Conservation (phyloP, 2,797 vertebrate species). For the Schizothorax lantsangensis region DNA sequence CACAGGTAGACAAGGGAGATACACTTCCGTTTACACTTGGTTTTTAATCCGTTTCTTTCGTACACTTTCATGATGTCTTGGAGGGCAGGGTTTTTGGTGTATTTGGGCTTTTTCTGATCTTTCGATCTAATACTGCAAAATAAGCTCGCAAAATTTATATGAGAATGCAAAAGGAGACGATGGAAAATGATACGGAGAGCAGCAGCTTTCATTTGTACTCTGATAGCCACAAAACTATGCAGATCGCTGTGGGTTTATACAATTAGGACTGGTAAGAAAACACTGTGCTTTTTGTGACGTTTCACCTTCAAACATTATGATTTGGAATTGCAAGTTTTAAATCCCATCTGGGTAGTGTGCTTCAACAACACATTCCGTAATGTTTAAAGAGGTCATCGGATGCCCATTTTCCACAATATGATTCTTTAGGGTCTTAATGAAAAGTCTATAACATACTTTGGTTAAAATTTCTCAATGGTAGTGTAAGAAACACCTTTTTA, state of each 20-base stretch:
- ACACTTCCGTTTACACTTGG: neutral
- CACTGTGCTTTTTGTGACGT: neutral
- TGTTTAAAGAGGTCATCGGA: neutral
- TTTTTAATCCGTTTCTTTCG: neutral
- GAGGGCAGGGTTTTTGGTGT: neutral
- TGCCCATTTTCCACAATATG: too few relatives aligned
- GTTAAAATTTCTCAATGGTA: too few relatives aligned
- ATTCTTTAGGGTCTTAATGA: too few relatives aligned
- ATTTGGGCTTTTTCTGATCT: neutral
- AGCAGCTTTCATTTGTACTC: neutral
- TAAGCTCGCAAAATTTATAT: neutral
- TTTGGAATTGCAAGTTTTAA: neutral
- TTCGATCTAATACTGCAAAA: neutral
- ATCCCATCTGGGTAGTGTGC: neutral
- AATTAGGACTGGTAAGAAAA: neutral
- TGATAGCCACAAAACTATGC: neutral
- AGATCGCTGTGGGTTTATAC: neutral
- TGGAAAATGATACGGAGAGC: too few relatives aligned
- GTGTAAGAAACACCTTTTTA: too few relatives aligned
- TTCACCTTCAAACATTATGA: neutral
- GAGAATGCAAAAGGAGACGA: neutral
- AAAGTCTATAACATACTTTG: too few relatives aligned
- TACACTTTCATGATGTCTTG: neutral
- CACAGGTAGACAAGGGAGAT: neutral
- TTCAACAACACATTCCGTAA: neutral